These are phyloP conservation scores for Porites lutea DNA, from an alignment of 64 coral and sea anemone genomes.

Conservation along the genomic window DNA sequence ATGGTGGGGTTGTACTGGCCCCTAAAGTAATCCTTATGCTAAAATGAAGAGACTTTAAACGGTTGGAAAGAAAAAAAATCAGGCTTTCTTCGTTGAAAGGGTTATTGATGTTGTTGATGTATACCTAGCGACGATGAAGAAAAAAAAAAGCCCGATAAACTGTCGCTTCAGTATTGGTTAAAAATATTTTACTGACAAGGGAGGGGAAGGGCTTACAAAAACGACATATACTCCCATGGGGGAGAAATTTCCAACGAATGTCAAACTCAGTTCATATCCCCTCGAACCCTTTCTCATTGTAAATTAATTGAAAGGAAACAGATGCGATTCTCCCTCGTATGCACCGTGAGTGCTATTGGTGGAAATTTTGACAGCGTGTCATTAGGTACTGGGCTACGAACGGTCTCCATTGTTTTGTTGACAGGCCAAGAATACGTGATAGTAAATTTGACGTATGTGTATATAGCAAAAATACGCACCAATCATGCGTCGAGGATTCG, in stretches of 20 bases:
- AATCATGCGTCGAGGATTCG: slow-evolving; percentile 56
- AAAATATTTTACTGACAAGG: not conserved
- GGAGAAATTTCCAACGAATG: not conserved
- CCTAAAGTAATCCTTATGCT: no score
- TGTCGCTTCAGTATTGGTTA: not conserved
- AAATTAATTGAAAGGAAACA: slow-evolving; percentile 76
- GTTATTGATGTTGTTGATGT: no score
- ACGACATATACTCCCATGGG: not conserved
- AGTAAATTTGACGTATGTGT: slow-evolving; percentile 26
- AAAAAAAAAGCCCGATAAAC: not conserved
- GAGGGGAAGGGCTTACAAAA: not conserved
- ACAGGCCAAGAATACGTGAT: slow-evolving; percentile 33
- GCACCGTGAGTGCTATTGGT: slow-evolving; percentile 25
- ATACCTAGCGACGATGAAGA: not conserved
- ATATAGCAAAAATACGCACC: slow-evolving; percentile 50
- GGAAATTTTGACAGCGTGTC: slow-evolving; percentile 43
- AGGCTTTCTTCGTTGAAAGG: no score
- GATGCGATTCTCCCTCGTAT: slow-evolving; percentile 18
- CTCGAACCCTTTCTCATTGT: slow-evolving; percentile 50
- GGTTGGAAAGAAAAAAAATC: no score
- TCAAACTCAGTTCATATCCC: slow-evolving; percentile 2
- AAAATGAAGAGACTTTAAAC: no score
- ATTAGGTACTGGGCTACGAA: slow-evolving; percentile 8
- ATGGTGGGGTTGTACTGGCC: not conserved
- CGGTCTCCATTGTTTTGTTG: slow-evolving; percentile 36